Conservation (phyloP, 2,113 vertebrate genomes). For the Tachysurus fulvidraco region DNA sequence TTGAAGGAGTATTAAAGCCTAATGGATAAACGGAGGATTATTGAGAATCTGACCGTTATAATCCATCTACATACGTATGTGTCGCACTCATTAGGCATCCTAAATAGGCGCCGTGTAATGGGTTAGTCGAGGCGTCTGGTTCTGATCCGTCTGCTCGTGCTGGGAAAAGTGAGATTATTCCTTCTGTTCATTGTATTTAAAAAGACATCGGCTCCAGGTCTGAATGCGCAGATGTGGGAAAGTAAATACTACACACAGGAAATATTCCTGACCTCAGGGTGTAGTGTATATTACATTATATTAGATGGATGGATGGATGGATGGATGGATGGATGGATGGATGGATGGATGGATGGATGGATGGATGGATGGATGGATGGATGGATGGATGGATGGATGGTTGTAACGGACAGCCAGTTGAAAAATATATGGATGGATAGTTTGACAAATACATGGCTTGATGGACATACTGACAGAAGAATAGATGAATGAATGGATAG, state of each 20-base stretch:
- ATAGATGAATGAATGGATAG: too few species aligned
- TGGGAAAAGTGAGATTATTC: neutral
- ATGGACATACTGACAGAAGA: too few species aligned
- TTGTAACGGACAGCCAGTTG: too few species aligned
- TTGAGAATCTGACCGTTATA: constrained; percentile 21
- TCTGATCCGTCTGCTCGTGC: neutral
- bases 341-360: too few species aligned
- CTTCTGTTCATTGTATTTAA: neutral
- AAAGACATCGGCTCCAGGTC: too few species aligned
- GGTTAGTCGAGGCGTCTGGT: neutral
- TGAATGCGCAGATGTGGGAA: neutral
- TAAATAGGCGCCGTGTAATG: neutral
- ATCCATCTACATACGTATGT: constrained; percentile 6
- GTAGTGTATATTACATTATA: neutral
- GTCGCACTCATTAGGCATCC: constrained; percentile 31
- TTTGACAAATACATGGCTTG: too few species aligned
- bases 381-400: too few species aligned
- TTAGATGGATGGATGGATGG: too few species aligned
- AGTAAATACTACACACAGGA: neutral
- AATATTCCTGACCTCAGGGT: neutral
- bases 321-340: too few species aligned
- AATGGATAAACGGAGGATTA: constrained; percentile 37
- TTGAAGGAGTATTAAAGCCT: constrained; percentile 18
- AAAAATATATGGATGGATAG: too few species aligned
- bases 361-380: too few species aligned